Conservation (phyloP, 2,113 vertebrate species). For the Aramus guarauna region DNA sequence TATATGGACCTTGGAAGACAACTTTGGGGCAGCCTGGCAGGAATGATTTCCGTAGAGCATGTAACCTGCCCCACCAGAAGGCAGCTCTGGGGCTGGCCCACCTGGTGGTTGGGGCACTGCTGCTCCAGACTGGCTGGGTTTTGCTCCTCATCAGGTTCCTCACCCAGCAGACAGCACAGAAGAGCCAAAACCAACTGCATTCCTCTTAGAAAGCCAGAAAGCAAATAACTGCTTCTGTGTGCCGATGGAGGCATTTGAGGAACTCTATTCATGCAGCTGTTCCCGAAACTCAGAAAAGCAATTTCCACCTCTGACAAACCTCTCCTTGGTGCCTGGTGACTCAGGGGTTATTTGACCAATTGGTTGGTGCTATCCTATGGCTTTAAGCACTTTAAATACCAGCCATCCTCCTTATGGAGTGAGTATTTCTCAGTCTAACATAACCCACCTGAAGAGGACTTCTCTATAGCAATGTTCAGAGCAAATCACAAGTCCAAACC, state of each 20-base stretch:
- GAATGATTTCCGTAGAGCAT: neutral
- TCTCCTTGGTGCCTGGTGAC: neutral
- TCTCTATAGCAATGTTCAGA: neutral
- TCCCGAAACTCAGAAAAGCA: neutral
- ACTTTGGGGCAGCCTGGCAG: neutral
- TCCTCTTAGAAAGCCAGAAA: neutral
- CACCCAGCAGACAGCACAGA: neutral
- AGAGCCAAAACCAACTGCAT: conserved; percentile 29
- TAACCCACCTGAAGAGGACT: neutral
- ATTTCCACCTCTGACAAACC: neutral
- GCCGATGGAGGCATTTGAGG: neutral
- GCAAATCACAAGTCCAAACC: neutral
- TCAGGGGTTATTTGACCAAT: neutral
- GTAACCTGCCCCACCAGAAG: neutral
- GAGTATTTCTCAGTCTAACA: neutral
- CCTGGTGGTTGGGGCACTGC: neutral
- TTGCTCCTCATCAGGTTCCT: neutral
- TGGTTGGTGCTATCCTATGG: neutral
- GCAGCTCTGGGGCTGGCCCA: neutral
- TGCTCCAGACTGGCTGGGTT: neutral
- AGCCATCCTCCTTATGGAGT: neutral
- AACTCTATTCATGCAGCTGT: neutral
- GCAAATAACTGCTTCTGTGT: neutral
- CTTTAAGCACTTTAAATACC: neutral
- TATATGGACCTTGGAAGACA: neutral